Evolutionary conservation across 1,140 invertebrate species (phyloP).

Genomic region (Drosophila mauritiana): DNA sequence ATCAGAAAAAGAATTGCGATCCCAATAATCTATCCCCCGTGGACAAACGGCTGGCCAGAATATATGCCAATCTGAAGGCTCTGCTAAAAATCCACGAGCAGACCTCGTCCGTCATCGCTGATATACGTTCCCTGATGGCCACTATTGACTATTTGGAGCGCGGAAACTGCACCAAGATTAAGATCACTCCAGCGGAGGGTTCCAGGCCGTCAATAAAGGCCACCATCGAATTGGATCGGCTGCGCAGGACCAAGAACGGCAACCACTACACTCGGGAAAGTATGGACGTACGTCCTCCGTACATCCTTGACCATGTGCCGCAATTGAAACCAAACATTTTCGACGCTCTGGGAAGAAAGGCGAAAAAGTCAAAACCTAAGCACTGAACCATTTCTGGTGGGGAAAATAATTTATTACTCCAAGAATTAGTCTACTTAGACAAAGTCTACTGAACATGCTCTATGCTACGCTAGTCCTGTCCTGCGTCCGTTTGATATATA

Average conservation of each 20-base stretch:
- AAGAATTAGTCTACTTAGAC: constrained; percentile 77
- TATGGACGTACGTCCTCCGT: constrained; percentile 16
- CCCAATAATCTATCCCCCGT: neutral
- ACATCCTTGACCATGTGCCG: constrained; percentile 31
- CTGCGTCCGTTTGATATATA: constrained; percentile 39
- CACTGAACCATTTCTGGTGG: constrained; percentile 12
- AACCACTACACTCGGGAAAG: neutral
- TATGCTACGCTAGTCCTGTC: constrained; percentile 55
- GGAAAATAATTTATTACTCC: constrained; percentile 75
- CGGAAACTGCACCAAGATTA: neutral
- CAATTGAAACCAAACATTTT: constrained; percentile 32
- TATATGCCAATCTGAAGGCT: constrained; percentile 1
- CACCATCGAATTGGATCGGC: constrained; percentile 13
- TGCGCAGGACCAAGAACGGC: neutral
- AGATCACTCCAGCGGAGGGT: constrained; percentile 10
- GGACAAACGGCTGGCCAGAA: constrained; percentile 11
- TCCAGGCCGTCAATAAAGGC: constrained; percentile 2
- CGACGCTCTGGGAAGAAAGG: neutral
- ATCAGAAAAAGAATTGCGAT: constrained; percentile 6
- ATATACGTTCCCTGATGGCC: constrained; percentile 30
- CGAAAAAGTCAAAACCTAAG: neutral
- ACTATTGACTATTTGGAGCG: constrained; percentile 12
- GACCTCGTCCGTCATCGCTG: constrained; percentile 19
- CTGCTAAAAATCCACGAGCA: constrained; percentile 21
- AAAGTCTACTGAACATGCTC: constrained; percentile 53